Conservation (phyloP, 2,888 invertebrate species). For the Diabrotica balteata region DNA sequence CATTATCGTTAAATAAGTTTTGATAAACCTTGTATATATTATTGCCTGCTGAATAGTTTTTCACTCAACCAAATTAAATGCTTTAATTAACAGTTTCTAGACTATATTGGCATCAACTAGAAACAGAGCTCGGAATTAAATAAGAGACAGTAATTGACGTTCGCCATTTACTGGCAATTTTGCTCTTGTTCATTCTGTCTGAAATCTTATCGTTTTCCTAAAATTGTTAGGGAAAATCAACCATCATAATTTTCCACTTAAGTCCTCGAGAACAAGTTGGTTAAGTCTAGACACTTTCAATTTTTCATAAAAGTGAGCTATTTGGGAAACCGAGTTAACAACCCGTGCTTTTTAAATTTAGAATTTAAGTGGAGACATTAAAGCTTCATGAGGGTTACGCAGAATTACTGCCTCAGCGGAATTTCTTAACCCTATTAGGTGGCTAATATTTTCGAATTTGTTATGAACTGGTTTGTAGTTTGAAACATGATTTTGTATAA, state of each 20-base stretch:
- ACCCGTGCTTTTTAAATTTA: not conserved
- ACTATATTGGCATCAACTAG: too few relatives aligned
- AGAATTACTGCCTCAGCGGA: too few relatives aligned
- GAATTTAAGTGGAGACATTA: not conserved
- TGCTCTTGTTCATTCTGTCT: not conserved
- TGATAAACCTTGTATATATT: too few relatives aligned
- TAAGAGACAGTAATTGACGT: not conserved
- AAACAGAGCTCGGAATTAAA: too few relatives aligned
- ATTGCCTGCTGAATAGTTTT: too few relatives aligned
- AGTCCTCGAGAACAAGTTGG: not conserved
- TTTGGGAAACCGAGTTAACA: not conserved
- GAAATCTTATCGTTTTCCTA: not conserved
- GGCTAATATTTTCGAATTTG: too few relatives aligned
- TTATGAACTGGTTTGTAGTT: too few relatives aligned
- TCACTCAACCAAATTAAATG: too few relatives aligned
- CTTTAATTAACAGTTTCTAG: too few relatives aligned
- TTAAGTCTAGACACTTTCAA: slow-evolving; percentile 3
- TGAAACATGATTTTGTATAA: too few relatives aligned
- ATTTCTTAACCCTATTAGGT: too few relatives aligned
- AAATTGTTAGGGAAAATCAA: not conserved
- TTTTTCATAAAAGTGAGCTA: not conserved
- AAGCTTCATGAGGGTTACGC: not conserved
- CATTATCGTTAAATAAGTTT: too few relatives aligned
- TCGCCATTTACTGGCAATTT: not conserved
- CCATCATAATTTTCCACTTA: not conserved